Evolutionary conservation across 2,113 vertebrate species (phyloP).

Genomic region (Tringa solitaria): DNA sequence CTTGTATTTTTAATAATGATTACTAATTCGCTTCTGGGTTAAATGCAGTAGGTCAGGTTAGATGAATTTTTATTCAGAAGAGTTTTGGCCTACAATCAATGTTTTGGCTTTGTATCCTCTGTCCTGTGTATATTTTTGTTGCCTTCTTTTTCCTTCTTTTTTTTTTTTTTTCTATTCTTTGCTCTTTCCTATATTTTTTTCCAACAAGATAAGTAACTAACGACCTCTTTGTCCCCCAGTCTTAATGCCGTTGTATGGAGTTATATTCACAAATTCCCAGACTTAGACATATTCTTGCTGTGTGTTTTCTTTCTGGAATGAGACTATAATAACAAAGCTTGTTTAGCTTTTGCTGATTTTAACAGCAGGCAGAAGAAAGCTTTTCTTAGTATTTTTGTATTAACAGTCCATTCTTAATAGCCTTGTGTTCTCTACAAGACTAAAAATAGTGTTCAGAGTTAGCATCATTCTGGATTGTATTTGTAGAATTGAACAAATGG

Average conservation of each 20-base stretch:
- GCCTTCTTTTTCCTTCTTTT: background rate
- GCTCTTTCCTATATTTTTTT: background rate
- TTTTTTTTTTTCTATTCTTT: background rate
- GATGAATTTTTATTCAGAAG: background rate
- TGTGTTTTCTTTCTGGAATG: background rate
- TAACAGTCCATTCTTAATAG: background rate
- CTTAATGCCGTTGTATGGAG: background rate
- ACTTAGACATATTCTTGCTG: background rate
- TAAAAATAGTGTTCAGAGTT: background rate
- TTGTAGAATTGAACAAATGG: slow-evolving; percentile 10
- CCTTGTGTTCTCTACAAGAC: background rate
- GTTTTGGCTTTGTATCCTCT: background rate
- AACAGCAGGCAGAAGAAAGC: background rate
- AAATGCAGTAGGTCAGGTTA: background rate
- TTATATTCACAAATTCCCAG: background rate
- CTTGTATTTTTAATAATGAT: background rate
- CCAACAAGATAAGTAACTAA: background rate
- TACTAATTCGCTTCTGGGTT: background rate
- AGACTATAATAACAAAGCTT: background rate
- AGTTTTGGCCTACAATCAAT: background rate
- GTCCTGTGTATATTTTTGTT: background rate
- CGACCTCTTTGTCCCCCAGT: background rate
- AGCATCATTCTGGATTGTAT: slow-evolving; percentile 14
- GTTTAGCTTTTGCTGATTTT: slow-evolving; percentile 21
- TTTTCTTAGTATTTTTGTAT: slow-evolving; percentile 8